These are phyloP conservation scores for Rhinogobius similis DNA, from an alignment of 2,113 vertebrate species.

Conservation along the genomic window DNA sequence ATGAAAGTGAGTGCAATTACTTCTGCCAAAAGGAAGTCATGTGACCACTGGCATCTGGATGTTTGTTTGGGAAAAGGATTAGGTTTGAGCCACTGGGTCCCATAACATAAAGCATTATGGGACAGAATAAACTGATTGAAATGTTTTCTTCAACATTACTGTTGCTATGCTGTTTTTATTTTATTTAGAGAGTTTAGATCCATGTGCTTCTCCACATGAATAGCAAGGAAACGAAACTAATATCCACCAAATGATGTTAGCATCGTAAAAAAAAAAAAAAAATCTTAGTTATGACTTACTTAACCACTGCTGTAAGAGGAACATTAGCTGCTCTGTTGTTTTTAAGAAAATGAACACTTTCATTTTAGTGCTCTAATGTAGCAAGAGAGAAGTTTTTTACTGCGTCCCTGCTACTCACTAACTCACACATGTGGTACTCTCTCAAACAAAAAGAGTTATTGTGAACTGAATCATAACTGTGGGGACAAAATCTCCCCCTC, in stretches of 20 bases:
- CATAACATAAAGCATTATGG: constrained; percentile 1
- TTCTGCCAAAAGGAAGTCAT: constrained; percentile 6
- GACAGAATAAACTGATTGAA: not conserved
- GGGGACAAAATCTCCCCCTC: constrained; percentile 13
- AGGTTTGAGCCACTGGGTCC: not conserved
- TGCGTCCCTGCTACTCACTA: constrained; percentile 9
- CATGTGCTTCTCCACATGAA: not conserved
- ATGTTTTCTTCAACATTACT: not conserved
- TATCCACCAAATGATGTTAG: not conserved
- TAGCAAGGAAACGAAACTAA: not conserved
- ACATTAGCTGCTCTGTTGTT: constrained; percentile 50
- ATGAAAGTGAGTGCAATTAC: not conserved
- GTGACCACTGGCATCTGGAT: constrained; percentile 1
- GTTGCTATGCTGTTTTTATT: not conserved
- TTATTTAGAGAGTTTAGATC: not conserved
- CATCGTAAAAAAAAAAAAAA: no score
- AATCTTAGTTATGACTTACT: not conserved
- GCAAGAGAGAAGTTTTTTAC: constrained; percentile 36
- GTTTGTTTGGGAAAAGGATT: constrained; percentile 12
- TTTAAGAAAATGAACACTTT: constrained; percentile 52
- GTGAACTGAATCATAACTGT: constrained; percentile 27
- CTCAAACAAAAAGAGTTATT: constrained; percentile 3
- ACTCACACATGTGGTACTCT: constrained; percentile 35
- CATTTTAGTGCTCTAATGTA: constrained; percentile 48
- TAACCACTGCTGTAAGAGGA: not conserved